Conservation (phyloP, 2,113 vertebrate genomes). For the Fulica atra region DNA sequence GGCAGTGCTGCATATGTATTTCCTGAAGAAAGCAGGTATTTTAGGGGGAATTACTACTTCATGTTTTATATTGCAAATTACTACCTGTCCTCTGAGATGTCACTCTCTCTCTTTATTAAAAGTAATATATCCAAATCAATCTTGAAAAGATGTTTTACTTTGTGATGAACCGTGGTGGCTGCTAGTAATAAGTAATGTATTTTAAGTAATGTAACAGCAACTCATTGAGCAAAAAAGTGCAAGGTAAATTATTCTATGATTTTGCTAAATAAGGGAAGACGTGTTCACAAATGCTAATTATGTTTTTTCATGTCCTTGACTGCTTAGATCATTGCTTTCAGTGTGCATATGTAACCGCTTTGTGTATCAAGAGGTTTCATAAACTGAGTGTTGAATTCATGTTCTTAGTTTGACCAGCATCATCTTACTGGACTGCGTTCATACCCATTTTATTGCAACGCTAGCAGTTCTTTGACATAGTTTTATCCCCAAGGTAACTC, state of each 20-base stretch:
- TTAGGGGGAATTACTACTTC: neutral
- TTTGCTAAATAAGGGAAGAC: neutral
- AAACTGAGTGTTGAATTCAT: neutral
- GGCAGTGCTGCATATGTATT: constrained; percentile 80
- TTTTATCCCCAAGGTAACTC: neutral
- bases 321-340: neutral
- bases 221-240: neutral
- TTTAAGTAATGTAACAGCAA: neutral
- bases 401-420: neutral
- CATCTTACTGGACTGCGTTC: neutral
- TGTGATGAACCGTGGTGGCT: neutral
- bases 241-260: neutral
- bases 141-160: neutral
- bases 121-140: neutral
- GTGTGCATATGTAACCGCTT: neutral
- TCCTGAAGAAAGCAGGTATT: constrained; percentile 89
- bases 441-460: neutral
- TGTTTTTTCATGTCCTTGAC: neutral
- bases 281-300: neutral
- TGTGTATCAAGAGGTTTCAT: neutral
- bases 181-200: neutral
- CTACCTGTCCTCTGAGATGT: neutral
- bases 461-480: neutral
- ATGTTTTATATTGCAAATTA: neutral
- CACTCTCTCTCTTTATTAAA: neutral